Evolutionary conservation across 2,797 vertebrate species (phyloP).

Genomic region (Platyrinchus mystaceus): DNA sequence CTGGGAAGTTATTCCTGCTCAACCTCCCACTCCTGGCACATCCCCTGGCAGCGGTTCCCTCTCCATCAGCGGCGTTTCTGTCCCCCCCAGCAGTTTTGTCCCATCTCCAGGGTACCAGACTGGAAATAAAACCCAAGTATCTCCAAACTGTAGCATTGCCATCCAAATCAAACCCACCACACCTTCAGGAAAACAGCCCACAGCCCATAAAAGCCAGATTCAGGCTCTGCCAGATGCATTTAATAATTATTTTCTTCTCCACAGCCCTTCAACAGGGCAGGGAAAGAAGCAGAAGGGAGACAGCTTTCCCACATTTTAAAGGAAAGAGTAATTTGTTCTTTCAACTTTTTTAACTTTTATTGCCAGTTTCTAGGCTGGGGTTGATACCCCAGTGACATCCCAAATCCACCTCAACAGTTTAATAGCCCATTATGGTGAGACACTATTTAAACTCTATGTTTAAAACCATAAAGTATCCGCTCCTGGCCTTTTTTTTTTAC

Average conservation of each 20-base stretch:
- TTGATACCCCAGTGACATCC: not conserved
- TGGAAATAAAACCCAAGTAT: not conserved
- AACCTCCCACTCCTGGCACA: not conserved
- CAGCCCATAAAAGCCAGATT: not conserved
- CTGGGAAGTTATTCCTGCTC: not conserved
- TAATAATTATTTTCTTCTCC: not conserved
- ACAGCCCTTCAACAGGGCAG: not conserved
- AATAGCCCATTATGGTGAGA: rapidly evolving
- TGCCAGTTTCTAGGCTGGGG: not conserved
- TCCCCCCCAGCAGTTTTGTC: not conserved
- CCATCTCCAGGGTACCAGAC: not conserved
- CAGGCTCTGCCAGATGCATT: rapidly evolving
- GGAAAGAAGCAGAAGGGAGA: not conserved
- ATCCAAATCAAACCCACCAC: not conserved
- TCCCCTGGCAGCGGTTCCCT: not conserved
- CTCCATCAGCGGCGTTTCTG: rapidly evolving
- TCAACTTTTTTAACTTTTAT: not conserved
- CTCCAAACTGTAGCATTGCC: not conserved
- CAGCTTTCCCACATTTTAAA: not conserved
- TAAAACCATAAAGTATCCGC: not conserved
- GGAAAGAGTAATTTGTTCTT: not conserved
- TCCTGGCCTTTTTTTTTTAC: not conserved
- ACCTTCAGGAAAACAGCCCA: not conserved
- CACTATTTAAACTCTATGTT: not conserved
- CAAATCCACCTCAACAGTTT: not conserved